These are phyloP conservation scores for Ranitomeya imitator DNA, from an alignment of 2,113 vertebrate genomes.

Conservation along the genomic window DNA sequence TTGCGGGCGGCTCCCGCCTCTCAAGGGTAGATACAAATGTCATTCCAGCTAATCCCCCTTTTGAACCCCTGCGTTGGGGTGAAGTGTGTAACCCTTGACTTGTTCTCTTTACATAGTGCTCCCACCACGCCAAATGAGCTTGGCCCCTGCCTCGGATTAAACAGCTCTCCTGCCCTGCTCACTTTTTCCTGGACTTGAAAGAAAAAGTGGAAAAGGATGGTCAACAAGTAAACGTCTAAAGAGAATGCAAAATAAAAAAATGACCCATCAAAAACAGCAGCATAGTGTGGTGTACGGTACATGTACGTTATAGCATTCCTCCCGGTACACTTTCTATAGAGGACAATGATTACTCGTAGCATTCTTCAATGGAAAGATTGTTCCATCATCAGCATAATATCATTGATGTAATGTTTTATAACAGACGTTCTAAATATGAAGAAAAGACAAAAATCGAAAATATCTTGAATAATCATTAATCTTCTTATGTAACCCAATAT, in stretches of 20 bases:
- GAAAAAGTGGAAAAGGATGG: neutral
- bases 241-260: neutral
- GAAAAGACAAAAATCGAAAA: too few species aligned
- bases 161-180: slow-evolving; percentile 19
- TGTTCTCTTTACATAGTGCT: slow-evolving; percentile 43
- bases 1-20: slow-evolving; percentile 30
- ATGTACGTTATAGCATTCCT: too few species aligned
- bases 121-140: slow-evolving; percentile 22
- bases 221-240: neutral
- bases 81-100: slow-evolving; percentile 43
- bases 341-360: neutral
- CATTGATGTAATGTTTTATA: too few species aligned
- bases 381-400: too few species aligned
- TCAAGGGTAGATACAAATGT: slow-evolving; percentile 65
- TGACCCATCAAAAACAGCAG: neutral
- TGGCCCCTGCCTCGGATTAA: slow-evolving; percentile 37
- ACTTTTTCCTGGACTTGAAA: neutral
- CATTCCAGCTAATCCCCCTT: slow-evolving; percentile 79
- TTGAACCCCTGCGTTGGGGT: slow-evolving; percentile 53
- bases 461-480: too few species aligned
- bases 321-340: neutral
- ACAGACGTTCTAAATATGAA: too few species aligned
- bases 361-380: too few species aligned
- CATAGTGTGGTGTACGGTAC: neutral
- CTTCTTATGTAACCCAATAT: too few species aligned